Evolutionary conservation across 2,797 vertebrate genomes (phyloP).

Genomic region (Chrysocyon brachyurus): DNA sequence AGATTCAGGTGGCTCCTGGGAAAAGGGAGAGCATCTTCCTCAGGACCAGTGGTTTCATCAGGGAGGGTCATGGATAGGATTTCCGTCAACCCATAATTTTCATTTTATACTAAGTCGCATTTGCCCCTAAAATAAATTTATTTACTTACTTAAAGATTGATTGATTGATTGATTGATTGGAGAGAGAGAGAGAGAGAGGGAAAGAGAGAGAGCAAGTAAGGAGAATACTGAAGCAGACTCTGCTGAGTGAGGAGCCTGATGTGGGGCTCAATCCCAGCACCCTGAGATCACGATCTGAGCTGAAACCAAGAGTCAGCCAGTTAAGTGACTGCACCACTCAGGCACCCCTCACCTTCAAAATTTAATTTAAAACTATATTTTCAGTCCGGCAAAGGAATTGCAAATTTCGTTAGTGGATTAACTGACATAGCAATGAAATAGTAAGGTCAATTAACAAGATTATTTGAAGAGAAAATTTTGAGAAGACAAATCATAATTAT

Average conservation of each 20-base stretch:
- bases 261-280: background rate
- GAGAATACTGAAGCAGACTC: background rate
- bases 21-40: background rate
- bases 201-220: background rate
- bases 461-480: constrained; percentile 49
- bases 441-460: background rate
- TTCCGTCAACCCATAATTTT: background rate
- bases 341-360: background rate
- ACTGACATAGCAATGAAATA: constrained; percentile 28
- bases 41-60: background rate
- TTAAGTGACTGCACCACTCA: background rate
- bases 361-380: background rate
- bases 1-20: background rate
- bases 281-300: background rate
- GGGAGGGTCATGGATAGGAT: background rate
- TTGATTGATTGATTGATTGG: background rate
- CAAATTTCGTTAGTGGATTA: constrained; percentile 2
- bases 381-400: constrained; percentile 29
- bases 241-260: background rate
- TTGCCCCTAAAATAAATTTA: background rate
- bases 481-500: constrained; percentile 41
- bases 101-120: background rate
- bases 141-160: background rate
- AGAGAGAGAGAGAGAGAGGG: background rate
- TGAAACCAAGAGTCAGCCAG: background rate